phyloP scores from a whole-genome alignment of 2,113 vertebrate genomes.

The Galeopterus variegatus region DNA sequence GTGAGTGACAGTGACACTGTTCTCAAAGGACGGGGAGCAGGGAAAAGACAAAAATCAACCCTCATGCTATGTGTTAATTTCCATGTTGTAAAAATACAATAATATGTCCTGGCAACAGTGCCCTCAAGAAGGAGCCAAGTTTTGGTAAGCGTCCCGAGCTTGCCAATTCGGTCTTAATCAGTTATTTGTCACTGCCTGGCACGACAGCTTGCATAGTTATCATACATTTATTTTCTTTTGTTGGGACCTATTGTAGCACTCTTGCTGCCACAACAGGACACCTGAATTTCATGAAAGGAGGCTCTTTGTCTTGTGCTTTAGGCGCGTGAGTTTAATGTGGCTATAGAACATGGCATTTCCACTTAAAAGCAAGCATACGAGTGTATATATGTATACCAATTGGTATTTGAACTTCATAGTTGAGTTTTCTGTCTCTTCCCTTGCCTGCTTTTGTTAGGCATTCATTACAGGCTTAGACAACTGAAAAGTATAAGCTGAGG shows the following conservation, averaged over 20 bases:
- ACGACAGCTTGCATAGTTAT: conserved; percentile 31
- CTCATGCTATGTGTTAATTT: conserved; percentile 13
- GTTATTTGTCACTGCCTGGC: conserved; percentile 80
- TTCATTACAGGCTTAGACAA: not conserved
- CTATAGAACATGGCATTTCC: not conserved
- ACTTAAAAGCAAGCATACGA: not conserved
- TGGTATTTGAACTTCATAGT: not conserved
- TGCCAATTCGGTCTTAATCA: conserved; percentile 80
- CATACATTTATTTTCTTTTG: conserved; percentile 65
- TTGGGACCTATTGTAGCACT: not conserved
- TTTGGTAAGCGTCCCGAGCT: conserved; percentile 58
- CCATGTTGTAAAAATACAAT: conserved; percentile 56
- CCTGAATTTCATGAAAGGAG: conserved; percentile 56
- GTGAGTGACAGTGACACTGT: not conserved
- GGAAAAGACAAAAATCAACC: conserved; percentile 21
- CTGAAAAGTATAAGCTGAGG: not conserved
- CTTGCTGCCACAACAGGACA: not conserved
- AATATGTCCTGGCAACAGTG: not conserved
- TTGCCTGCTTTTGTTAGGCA: not conserved
- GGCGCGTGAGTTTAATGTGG: not conserved
- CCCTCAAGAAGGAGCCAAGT: conserved; percentile 60
- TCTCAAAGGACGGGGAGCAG: not conserved
- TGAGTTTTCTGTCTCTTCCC: not conserved
- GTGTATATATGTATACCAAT: not conserved
- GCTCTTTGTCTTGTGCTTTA: not conserved